A percentile compares a stretch with the other conserved stretches of the same genome.
These are phyloP conservation scores for Chelon labrosus DNA, from an alignment of 2,797 vertebrate genomes.

Conservation along the genomic window DNA sequence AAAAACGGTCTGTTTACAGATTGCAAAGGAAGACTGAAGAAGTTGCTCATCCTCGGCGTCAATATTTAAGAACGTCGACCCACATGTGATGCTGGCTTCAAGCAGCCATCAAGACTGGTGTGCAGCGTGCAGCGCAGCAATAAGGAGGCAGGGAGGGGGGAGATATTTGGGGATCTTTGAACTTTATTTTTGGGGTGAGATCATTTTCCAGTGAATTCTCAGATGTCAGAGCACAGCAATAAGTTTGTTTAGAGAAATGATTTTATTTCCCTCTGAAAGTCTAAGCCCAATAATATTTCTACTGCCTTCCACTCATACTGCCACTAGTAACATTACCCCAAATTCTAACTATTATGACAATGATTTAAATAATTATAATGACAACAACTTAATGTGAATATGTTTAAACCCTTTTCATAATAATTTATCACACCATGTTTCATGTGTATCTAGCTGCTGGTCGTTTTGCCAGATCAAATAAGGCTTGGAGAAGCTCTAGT, in stretches of 20 bases:
- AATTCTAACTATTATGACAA: no score
- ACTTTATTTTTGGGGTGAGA: conserved; percentile 48
- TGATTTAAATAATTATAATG: no score
- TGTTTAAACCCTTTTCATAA: background rate
- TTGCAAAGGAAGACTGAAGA: conserved; percentile 5
- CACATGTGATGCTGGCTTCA: conserved; percentile 12
- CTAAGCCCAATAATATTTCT: background rate
- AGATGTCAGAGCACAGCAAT: conserved; percentile 25
- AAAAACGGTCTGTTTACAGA: conserved; percentile 27
- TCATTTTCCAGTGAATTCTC: conserved; percentile 47
- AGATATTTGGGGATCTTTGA: conserved; percentile 27
- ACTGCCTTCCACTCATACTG: no score
- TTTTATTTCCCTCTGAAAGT: conserved; percentile 1
- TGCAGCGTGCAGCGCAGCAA: conserved; percentile 23
- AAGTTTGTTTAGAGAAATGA: conserved; percentile 2
- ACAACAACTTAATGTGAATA: no score
- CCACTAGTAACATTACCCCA: no score
- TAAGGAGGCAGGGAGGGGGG: conserved; percentile 3
- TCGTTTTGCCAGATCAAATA: no score
- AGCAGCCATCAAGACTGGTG: conserved; percentile 1
- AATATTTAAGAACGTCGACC: conserved; percentile 21
- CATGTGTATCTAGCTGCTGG: no score
- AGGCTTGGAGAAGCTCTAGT: no score
- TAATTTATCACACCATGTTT: background rate
- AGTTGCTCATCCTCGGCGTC: conserved; percentile 8